Evolutionary conservation across 2,797 vertebrate genomes (phyloP).

Genomic region (Platyrinchus mystaceus): DNA sequence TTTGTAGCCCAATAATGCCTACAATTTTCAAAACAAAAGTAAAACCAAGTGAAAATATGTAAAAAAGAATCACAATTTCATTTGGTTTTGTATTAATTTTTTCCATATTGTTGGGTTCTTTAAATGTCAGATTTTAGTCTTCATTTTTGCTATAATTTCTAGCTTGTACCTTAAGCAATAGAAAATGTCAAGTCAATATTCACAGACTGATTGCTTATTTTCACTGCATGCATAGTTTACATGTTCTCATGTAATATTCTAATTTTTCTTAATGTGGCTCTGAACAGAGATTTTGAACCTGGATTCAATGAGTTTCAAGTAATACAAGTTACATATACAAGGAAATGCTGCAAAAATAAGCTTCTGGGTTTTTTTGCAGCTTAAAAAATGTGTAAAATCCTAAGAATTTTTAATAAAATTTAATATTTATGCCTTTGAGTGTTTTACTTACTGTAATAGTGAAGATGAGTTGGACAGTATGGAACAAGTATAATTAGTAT

Average conservation of each 20-base stretch:
- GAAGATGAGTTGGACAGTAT: neutral
- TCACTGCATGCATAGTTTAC: neutral
- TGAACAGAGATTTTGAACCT: neutral
- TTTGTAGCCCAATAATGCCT: neutral
- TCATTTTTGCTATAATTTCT: neutral
- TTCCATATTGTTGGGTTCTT: neutral
- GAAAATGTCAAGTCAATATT: neutral
- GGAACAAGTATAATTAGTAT: neutral
- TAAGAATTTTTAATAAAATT: neutral
- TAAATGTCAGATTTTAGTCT: neutral
- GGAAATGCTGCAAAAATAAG: neutral
- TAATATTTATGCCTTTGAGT: neutral
- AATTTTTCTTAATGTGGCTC: neutral
- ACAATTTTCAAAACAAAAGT: neutral
- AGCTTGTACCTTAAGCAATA: neutral
- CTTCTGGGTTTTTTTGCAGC: neutral
- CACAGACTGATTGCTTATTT: neutral
- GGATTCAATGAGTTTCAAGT: neutral
- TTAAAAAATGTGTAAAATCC: neutral
- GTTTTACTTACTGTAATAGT: neutral
- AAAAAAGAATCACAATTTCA: accelerated
- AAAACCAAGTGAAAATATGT: neutral
- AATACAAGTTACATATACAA: neutral
- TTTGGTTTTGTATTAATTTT: neutral
- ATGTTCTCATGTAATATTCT: neutral